Conservation (phyloP, 2,888 invertebrate genomes). For the Aproaerema taeniolella region DNA sequence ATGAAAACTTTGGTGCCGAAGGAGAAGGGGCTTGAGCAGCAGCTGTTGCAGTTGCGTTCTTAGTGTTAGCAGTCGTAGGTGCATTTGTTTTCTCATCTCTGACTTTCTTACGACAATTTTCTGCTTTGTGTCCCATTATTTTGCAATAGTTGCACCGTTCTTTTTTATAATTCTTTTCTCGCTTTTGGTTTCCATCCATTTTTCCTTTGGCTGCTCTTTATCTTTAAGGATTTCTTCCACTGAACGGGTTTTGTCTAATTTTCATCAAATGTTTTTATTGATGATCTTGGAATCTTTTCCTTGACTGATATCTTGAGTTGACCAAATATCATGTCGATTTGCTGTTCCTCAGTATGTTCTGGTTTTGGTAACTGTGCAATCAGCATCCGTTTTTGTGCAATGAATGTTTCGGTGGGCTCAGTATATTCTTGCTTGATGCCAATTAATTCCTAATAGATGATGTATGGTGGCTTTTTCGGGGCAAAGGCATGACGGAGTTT, state of each 20-base stretch:
- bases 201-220: too few relatives aligned
- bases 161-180: too few relatives aligned
- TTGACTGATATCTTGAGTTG: background rate
- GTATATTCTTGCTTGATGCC: background rate
- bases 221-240: too few relatives aligned
- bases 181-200: too few relatives aligned
- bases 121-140: background rate
- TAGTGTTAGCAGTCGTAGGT: background rate
- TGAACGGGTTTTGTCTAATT: too few relatives aligned
- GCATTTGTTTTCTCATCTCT: background rate
- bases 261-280: background rate
- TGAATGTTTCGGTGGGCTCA: background rate
- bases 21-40: slow-evolving; percentile 13
- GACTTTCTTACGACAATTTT: background rate
- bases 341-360: background rate
- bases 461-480: background rate
- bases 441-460: background rate
- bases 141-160: background rate
- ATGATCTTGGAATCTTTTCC: background rate
- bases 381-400: background rate
- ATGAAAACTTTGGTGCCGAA: slow-evolving; percentile 11
- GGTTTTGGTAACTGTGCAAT: background rate
- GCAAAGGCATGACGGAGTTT: background rate
- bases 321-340: background rate
- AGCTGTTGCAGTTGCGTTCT: background rate